phyloP scores from a whole-genome alignment of 2,888 invertebrate species.

The Eretmocerus hayati region DNA sequence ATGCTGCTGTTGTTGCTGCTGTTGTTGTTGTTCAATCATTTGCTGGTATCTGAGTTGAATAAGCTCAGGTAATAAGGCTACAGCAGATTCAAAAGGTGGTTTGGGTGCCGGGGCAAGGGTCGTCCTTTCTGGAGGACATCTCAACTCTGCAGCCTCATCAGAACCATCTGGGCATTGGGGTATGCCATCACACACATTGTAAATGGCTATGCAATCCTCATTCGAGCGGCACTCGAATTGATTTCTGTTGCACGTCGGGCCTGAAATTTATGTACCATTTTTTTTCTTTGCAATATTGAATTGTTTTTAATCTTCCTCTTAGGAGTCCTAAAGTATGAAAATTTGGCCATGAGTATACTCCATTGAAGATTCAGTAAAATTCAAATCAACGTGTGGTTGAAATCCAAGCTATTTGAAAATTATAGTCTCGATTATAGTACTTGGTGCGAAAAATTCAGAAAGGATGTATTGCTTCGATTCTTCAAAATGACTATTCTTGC shows the following conservation, averaged over 20 bases:
- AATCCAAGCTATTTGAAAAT: no score
- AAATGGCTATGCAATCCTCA: conserved; percentile 87
- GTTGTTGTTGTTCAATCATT: conserved; percentile 28
- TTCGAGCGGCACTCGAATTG: conserved; percentile 83
- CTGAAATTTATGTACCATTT: neutral
- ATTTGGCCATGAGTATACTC: no score
- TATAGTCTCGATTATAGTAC: no score
- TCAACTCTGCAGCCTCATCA: conserved; percentile 81
- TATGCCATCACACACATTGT: conserved; percentile 92
- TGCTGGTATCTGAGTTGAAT: conserved; percentile 38
- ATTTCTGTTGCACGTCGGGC: conserved; percentile 64
- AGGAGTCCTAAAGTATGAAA: no score
- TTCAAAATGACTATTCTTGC: no score
- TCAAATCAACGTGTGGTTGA: no score
- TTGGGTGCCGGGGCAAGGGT: conserved; percentile 22
- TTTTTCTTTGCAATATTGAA: neutral
- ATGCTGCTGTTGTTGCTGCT: conserved; percentile 12
- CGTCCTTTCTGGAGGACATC: conserved; percentile 57
- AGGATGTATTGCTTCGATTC: no score
- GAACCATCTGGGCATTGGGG: conserved; percentile 87
- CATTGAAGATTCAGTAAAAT: no score
- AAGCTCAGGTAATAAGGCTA: conserved; percentile 27
- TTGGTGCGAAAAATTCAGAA: no score
- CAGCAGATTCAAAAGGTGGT: conserved; percentile 8
- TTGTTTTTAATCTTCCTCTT: no score